A percentile compares a stretch with the other conserved stretches of the same genome.
These are phyloP conservation scores for Escarpia spicata DNA, from an alignment of 2,888 invertebrate genomes.

Conservation along the genomic window DNA sequence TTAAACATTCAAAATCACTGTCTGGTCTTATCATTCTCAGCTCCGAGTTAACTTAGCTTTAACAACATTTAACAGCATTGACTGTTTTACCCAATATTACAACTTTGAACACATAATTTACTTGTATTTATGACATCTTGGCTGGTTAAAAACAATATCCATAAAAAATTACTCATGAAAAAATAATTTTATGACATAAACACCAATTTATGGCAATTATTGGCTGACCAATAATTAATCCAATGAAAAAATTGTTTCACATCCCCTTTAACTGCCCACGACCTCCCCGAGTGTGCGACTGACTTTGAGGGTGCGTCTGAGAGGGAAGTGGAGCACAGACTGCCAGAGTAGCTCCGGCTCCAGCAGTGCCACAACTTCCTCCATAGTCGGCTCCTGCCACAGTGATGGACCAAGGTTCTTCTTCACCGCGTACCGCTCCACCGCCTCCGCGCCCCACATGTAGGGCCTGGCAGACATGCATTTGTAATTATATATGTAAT, in stretches of 20 bases:
- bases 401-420: conserved; percentile 71
- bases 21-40: not conserved
- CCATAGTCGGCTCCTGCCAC: conserved; percentile 78
- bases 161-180: too few species aligned
- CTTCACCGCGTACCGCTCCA: conserved; percentile 73
- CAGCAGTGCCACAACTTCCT: conserved; percentile 79
- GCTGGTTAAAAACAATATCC: too few species aligned
- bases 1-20: conserved; percentile 13
- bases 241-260: not conserved
- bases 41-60: not conserved
- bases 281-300: not conserved
- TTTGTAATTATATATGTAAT: not conserved
- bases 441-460: conserved; percentile 84
- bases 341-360: conserved; percentile 73
- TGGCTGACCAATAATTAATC: too few species aligned
- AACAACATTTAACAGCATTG: not conserved
- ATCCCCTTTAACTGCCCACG: not conserved
- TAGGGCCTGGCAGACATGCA: conserved; percentile 74
- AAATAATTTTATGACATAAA: too few species aligned
- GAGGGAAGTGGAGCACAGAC: conserved; percentile 79
- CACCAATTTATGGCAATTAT: too few species aligned
- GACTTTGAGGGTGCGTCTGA: conserved; percentile 70
- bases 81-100: too few species aligned
- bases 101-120: too few species aligned
- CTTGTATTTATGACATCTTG: too few species aligned